These are phyloP conservation scores for Orussus abietinus DNA, from an alignment of 1,140 invertebrate genomes.

Conservation along the genomic window DNA sequence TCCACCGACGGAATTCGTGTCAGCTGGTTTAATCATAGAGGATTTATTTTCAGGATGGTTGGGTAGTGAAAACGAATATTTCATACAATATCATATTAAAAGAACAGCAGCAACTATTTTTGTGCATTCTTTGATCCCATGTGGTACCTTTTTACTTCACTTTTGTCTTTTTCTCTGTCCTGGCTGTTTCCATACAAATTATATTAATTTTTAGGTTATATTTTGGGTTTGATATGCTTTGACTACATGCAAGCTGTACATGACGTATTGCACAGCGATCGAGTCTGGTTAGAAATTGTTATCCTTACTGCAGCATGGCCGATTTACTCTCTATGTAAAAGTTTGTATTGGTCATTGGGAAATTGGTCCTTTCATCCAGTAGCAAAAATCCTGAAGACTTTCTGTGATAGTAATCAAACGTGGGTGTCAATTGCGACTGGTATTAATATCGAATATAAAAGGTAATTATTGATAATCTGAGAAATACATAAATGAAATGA, in stretches of 20 bases:
- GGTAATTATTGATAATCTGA: slow-evolving; percentile 45
- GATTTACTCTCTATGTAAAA: slow-evolving; percentile 40
- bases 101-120: slow-evolving; percentile 64
- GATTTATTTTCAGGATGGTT: slow-evolving; percentile 62
- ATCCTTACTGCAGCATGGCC: slow-evolving; percentile 44
- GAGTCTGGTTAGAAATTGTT: slow-evolving; percentile 44
- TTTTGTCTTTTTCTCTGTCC: too few relatives aligned
- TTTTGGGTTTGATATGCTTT: slow-evolving; percentile 56
- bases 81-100: slow-evolving; percentile 70
- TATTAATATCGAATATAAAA: slow-evolving; percentile 76
- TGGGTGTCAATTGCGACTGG: slow-evolving; percentile 68
- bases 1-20: slow-evolving; percentile 71
- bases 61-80: slow-evolving; percentile 66
- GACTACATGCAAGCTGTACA: slow-evolving; percentile 47
- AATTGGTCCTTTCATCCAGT: slow-evolving; percentile 75
- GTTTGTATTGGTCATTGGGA: slow-evolving; percentile 64
- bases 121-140: slow-evolving; percentile 65
- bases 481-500: slow-evolving; percentile 11
- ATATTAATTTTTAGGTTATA: slow-evolving; percentile 53
- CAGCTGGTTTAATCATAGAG: slow-evolving; percentile 69
- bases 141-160: slow-evolving; percentile 45
- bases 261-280: slow-evolving; percentile 40
- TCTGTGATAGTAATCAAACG: slow-evolving; percentile 58
- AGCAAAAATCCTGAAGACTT: slow-evolving; percentile 61
- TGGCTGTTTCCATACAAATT: slow-evolving; percentile 7